Evolutionary conservation across 2,888 invertebrate genomes (phyloP).

Genomic region (Mantis religiosa): DNA sequence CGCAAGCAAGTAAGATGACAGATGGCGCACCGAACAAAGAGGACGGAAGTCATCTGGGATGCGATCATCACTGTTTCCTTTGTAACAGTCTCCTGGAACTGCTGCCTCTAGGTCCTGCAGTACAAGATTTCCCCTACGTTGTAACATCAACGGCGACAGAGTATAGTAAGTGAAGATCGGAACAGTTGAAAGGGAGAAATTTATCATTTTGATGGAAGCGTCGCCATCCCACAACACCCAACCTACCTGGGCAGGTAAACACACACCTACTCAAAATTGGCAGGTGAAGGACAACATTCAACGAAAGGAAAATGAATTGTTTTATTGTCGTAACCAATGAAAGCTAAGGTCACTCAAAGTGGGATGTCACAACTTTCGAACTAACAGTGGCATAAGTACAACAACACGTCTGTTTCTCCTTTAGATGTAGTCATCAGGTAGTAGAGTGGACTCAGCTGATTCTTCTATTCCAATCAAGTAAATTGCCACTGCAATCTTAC

Average conservation of each 20-base stretch:
- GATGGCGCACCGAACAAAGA: constrained; percentile 7
- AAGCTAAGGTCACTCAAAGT: neutral
- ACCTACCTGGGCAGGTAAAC: neutral
- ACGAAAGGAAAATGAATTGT: neutral
- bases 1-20: neutral
- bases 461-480: too few species aligned
- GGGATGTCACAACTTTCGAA: neutral
- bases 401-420: too few species aligned
- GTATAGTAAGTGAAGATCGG: too few species aligned
- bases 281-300: neutral
- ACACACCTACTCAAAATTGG: neutral
- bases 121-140: too few species aligned
- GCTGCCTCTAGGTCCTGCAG: too few species aligned
- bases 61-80: neutral
- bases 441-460: too few species aligned
- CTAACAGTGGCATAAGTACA: neutral
- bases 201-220: neutral
- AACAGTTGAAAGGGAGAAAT: neutral
- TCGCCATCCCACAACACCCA: too few species aligned
- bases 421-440: too few species aligned
- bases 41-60: neutral
- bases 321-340: constrained; percentile 3
- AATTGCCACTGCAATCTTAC: too few species aligned
- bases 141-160: too few species aligned
- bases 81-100: too few species aligned